Evolutionary conservation across 2,113 vertebrate species (phyloP).

Genomic region (Panurus biarmicus): DNA sequence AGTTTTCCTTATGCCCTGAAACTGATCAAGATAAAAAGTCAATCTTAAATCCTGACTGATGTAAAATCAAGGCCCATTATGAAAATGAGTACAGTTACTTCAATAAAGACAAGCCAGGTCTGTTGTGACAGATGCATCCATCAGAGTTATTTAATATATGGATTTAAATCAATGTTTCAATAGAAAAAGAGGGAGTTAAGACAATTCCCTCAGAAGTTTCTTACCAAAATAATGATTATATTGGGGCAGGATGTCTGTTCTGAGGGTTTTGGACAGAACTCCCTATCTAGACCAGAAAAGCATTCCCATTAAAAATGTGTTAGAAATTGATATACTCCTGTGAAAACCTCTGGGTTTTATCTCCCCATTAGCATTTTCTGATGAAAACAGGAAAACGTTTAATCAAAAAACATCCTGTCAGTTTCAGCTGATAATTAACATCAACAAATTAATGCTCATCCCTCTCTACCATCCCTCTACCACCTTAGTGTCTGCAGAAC

Average conservation of each 20-base stretch:
- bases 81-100: neutral
- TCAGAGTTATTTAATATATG: neutral
- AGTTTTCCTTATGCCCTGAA: neutral
- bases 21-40: neutral
- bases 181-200: neutral
- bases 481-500: neutral
- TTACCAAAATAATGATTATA: neutral
- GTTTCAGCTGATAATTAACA: neutral
- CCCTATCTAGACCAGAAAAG: neutral
- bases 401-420: neutral
- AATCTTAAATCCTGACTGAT: neutral
- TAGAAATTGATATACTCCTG: neutral
- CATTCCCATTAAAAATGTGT: neutral
- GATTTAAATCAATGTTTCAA: neutral
- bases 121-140: neutral
- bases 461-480: neutral
- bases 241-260: neutral
- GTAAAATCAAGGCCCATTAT: neutral
- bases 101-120: neutral
- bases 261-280: neutral
- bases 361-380: neutral
- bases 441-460: neutral
- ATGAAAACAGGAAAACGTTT: neutral
- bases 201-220: neutral
- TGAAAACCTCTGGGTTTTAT: neutral